phyloP scores from a whole-genome alignment of 2,113 vertebrate species.

The Garra rufa region DNA sequence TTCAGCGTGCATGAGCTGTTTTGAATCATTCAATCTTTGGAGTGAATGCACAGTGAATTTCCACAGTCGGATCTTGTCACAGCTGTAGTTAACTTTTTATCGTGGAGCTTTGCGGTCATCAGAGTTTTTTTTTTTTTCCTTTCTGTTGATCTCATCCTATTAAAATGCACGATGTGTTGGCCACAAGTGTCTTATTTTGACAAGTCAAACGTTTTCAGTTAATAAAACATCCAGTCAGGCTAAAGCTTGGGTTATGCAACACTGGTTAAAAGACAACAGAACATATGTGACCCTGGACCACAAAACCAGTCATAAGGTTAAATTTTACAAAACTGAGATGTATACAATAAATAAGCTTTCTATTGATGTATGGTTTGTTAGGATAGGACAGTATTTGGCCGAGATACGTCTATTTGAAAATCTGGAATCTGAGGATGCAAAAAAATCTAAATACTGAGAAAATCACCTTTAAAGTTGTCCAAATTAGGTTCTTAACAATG shows the following conservation, averaged over 20 bases:
- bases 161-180: conserved; percentile 19
- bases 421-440: too few species aligned
- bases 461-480: too few species aligned
- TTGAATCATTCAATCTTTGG: neutral
- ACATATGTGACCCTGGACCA: too few species aligned
- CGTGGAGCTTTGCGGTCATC: neutral
- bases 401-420: too few species aligned
- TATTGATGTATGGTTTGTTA: too few species aligned
- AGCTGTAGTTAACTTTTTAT: neutral
- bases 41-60: neutral
- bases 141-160: conserved; percentile 25
- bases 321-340: too few species aligned
- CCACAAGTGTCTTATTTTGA: neutral
- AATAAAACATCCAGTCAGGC: conserved; percentile 20
- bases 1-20: neutral
- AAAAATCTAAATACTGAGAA: too few species aligned
- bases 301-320: too few species aligned
- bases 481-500: too few species aligned
- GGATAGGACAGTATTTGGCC: too few species aligned
- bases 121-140: neutral
- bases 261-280: conserved; percentile 12
- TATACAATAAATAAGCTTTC: too few species aligned
- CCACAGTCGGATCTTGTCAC: neutral
- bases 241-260: neutral
- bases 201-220: conserved; percentile 18